Conservation (phyloP, 2,888 invertebrate species). For the Hipparchia semele region DNA sequence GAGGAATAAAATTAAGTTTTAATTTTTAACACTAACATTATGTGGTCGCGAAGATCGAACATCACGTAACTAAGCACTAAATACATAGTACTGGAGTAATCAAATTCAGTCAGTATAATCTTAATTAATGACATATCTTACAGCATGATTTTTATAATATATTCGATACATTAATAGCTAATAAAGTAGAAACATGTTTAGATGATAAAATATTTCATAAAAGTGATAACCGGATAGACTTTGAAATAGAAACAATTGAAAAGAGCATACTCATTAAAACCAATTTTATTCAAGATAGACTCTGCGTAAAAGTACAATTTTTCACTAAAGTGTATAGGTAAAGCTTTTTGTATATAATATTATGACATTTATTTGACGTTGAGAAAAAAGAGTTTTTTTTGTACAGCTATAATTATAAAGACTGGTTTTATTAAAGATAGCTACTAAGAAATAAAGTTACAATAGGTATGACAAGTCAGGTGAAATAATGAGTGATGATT, state of each 20-base stretch:
- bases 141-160: slow-evolving; percentile 59
- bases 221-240: slow-evolving; percentile 77
- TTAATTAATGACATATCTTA: slow-evolving; percentile 62
- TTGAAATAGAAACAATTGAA: slow-evolving; percentile 63
- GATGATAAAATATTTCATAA: slow-evolving; percentile 74
- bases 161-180: slow-evolving; percentile 55
- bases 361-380: slow-evolving; percentile 31
- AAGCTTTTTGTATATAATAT: slow-evolving; percentile 42
- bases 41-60: slow-evolving; percentile 22
- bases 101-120: slow-evolving; percentile 69
- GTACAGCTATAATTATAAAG: slow-evolving; percentile 25
- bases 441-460: slow-evolving; percentile 10
- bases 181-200: slow-evolving; percentile 57
- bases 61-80: slow-evolving; percentile 31
- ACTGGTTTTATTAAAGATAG: slow-evolving; percentile 13
- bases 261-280: slow-evolving; percentile 41
- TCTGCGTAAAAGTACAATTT: slow-evolving; percentile 48
- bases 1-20: background rate
- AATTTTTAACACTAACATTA: slow-evolving; percentile 11
- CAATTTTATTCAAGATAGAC: slow-evolving; percentile 49
- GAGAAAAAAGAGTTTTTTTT: slow-evolving; percentile 23
- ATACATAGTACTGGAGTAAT: slow-evolving; percentile 36
- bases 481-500: slow-evolving; percentile 26
- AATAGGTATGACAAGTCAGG: slow-evolving; percentile 17
- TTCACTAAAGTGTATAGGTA: slow-evolving; percentile 40